These are phyloP conservation scores for Mythimna vitellina DNA, from an alignment of 2,888 invertebrate species.

Conservation along the genomic window DNA sequence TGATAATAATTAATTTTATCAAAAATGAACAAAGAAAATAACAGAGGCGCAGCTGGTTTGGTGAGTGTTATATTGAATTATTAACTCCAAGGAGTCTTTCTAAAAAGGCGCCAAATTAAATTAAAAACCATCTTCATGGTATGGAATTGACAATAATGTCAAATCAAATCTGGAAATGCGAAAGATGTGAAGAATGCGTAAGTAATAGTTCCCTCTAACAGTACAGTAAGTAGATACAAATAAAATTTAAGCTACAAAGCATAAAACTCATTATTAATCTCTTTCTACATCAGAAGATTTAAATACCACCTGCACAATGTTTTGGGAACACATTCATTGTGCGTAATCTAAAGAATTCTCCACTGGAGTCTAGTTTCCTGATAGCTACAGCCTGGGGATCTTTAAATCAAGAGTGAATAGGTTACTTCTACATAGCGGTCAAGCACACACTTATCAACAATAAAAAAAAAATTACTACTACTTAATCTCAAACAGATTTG, in stretches of 20 bases:
- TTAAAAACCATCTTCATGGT: neutral
- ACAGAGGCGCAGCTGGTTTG: constrained; percentile 80
- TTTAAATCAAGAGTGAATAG: too few species aligned
- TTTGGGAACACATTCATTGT: too few species aligned
- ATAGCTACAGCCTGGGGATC: too few species aligned
- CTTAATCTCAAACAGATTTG: neutral
- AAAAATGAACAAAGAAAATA: constrained; percentile 78
- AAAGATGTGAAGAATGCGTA: constrained; percentile 22
- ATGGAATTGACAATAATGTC: constrained; percentile 23
- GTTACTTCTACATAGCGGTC: too few species aligned
- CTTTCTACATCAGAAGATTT: too few species aligned
- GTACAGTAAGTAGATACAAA: neutral
- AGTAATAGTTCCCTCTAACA: neutral
- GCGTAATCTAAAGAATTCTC: too few species aligned
- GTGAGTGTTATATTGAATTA: constrained; percentile 69
- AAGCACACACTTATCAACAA: too few species aligned
- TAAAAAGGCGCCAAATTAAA: neutral
- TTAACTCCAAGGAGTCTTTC: constrained; percentile 10
- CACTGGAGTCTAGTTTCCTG: too few species aligned
- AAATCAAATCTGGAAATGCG: constrained; percentile 25
- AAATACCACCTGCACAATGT: too few species aligned
- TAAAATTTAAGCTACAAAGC: neutral
- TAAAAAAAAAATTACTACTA: too few species aligned
- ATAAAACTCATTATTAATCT: too few species aligned
- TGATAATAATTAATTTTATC: neutral